Conservation (phyloP, 1,140 invertebrate species). For the Bombus ignitus region DNA sequence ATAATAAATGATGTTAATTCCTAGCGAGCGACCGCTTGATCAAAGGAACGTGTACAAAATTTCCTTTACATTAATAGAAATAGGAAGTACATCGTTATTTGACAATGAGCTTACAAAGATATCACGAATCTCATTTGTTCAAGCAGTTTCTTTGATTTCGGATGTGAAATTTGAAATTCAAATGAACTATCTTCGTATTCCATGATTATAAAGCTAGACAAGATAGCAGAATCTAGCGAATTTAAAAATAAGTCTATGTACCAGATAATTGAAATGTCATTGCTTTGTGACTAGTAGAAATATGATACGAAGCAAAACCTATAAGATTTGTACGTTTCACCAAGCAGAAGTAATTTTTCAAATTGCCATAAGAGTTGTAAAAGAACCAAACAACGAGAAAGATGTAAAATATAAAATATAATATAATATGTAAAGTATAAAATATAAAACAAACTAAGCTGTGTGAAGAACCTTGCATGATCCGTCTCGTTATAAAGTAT, state of each 20-base stretch:
- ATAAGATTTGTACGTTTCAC: background rate
- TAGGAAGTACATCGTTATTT: background rate
- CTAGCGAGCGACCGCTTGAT: background rate
- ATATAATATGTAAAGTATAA: too few species aligned
- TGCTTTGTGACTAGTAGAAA: background rate
- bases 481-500: too few species aligned
- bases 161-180: background rate
- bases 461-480: too few species aligned
- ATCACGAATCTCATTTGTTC: too few species aligned
- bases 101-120: background rate
- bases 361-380: background rate
- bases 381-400: background rate
- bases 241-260: background rate
- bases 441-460: too few species aligned
- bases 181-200: background rate
- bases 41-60: constrained; percentile 1
- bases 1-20: background rate
- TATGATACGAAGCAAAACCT: too few species aligned
- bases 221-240: background rate
- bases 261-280: background rate
- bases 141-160: background rate
- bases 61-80: background rate
- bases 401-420: too few species aligned
- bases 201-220: too few species aligned
- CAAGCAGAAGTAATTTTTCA: background rate